Evolutionary conservation across 2,888 invertebrate genomes (phyloP), one percentile per base, ranked within the genome.

Genomic region (Dryobota labecula): DNA sequence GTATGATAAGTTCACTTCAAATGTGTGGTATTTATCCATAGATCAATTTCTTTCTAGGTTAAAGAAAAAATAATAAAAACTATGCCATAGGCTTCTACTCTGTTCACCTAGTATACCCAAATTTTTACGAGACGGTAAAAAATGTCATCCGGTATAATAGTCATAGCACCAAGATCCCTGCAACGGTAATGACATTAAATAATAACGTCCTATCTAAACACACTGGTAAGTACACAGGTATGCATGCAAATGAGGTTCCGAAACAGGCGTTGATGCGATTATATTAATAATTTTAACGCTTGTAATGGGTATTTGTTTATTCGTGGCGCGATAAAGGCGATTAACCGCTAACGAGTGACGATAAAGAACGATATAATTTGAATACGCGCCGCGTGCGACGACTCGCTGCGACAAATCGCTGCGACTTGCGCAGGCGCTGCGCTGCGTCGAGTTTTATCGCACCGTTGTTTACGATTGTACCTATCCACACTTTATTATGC

Each of bases 301-400:
- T 88, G 88, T 91, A 92, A 94, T 90, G 89, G 88, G 85, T 91
- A 92, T 94, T 94, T 94, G 95, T 94, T 93, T 93, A 93, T 92
- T 91, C 89, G 85, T 69, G 88, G 86, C 88, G 91, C 90, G 92
- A 92, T 92, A 92, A 91, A 89, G 85, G 72, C 91, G 91, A 93
- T 94, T 92, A 92, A 90, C 88, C 88, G 90, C 85, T 93, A 93
- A 92, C 92, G 89, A 91, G 88, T 83, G 86, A 87, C 87, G 86
- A 90, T 89, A 89, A 87, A 86, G 86, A 84, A 86, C 86, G 86
- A 86, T 86, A 75, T 84, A 78, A 91, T 92, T 92, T 91, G 88
- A 90, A 91, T 92, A 91, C 86, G 66, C 75, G 36, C 70, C 27
- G 79, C 66, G 73, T 78, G 58, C 76, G 74, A 67, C 75, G 72